Evolutionary conservation across 2,888 invertebrate species (phyloP).

Genomic region (Nymphalis c-album): DNA sequence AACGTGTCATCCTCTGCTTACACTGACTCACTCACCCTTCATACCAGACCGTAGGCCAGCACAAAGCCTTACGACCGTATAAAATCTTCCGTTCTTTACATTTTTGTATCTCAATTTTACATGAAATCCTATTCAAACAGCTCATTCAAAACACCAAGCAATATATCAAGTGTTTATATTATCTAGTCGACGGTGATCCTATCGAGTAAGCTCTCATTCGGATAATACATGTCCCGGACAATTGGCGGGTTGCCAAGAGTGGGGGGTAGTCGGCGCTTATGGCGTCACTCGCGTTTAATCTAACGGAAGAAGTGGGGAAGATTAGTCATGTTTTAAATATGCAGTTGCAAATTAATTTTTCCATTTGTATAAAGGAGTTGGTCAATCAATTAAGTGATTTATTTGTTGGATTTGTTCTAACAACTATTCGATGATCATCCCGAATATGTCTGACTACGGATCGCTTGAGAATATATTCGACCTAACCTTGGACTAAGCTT

Average conservation of each 20-base stretch:
- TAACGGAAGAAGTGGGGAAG: constrained; percentile 4
- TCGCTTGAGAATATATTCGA: too few relatives aligned
- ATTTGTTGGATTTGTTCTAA: too few relatives aligned
- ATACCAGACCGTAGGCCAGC: too few relatives aligned
- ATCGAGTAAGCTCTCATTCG: constrained; percentile 23
- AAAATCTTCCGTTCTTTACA: too few relatives aligned
- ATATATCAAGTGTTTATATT: constrained; percentile 16
- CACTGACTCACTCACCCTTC: too few relatives aligned
- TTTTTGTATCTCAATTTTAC: background rate
- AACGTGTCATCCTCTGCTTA: too few relatives aligned
- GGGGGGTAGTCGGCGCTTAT: constrained; percentile 4
- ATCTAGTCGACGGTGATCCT: constrained; percentile 14
- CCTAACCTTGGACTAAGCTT: too few relatives aligned
- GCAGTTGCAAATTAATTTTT: background rate
- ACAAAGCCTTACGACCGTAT: too few relatives aligned
- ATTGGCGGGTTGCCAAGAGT: constrained; percentile 22
- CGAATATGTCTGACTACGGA: too few relatives aligned
- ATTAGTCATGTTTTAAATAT: constrained; percentile 10
- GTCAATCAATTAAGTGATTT: too few relatives aligned
- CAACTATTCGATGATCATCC: too few relatives aligned
- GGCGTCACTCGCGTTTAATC: constrained; percentile 21
- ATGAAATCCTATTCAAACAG: background rate
- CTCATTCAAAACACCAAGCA: background rate
- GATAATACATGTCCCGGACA: constrained; percentile 21
- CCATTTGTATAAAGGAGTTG: background rate